These are phyloP conservation scores for Diabrotica virgifera DNA, from an alignment of 1,140 invertebrate genomes.

Conservation along the genomic window DNA sequence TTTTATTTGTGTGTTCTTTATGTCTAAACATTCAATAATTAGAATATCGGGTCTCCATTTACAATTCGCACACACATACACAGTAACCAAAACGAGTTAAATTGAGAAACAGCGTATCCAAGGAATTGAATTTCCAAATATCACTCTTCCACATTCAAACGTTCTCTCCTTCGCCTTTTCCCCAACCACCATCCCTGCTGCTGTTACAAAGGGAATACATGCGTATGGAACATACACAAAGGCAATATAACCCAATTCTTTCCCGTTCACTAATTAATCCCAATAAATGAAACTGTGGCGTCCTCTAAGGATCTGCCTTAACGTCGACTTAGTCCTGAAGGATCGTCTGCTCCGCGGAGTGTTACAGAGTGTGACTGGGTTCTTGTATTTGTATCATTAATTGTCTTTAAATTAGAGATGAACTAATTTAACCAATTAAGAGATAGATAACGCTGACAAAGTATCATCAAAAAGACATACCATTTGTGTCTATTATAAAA, in stretches of 20 bases:
- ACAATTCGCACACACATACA: too few species aligned
- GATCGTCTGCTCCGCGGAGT: not conserved
- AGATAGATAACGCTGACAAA: too few species aligned
- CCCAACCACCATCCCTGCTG: too few species aligned
- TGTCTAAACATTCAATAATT: too few species aligned
- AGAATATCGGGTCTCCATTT: too few species aligned
- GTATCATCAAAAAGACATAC: too few species aligned
- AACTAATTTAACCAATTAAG: too few species aligned
- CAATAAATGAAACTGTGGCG: not conserved
- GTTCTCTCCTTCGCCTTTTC: not conserved
- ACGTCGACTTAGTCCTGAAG: not conserved
- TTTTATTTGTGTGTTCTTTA: too few species aligned
- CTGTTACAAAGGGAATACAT: not conserved
- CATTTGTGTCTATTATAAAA: too few species aligned
- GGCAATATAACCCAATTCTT: slow-evolving; percentile 1
- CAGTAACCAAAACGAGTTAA: not conserved
- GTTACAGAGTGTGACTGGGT: too few species aligned
- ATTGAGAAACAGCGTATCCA: not conserved
- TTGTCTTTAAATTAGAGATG: too few species aligned
- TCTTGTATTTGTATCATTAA: too few species aligned
- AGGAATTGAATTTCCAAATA: slow-evolving; percentile 1
- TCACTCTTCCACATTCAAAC: not conserved
- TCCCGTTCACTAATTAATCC: not conserved
- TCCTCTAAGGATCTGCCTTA: not conserved
- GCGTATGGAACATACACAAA: not conserved